Evolutionary conservation across 2,797 vertebrate genomes (phyloP), one percentile per base, ranked within the genome.

Genomic region (Notoglanidium macrostoma): DNA sequence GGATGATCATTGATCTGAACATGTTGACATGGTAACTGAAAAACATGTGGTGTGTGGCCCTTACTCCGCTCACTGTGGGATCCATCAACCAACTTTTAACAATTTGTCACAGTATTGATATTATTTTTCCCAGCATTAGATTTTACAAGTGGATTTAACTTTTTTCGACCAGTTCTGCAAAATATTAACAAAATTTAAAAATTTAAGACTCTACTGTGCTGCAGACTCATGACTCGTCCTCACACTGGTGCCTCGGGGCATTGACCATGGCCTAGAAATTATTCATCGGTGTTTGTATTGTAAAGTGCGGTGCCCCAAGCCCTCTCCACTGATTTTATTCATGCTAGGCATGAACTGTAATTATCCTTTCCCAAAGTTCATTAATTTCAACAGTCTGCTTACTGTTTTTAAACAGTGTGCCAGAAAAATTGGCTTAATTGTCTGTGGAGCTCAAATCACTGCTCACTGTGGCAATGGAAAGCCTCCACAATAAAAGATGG

Each of bases 221-320:
- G 32, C 32, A 72, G 65, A 73, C 23, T 67, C 35, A 17, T 40
- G 57, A 49, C n/a, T 78, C 67, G 46, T 65, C 6, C 32, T 55
- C 54, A 86, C 40, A 73, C 40, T 73, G 65, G 40, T 17, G 2
- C 73, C 35, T 35, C 80, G 57, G 46, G 59, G 29, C 49, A 67
- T 40, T 87, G 46, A 55, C 59, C 17, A 3, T 63, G 68, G 54
- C 23, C 40, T 63, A 35, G 26, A 65, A 77, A 23, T 7, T 63
- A 49, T 74, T 76, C 57, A 77, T 72, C 2, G 12, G 26, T 83
- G 70, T 77, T 83, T 54, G 59, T 83, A 83, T 63, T 65, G 32
- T 76, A 76, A 87, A 74, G 29, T 1, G 7, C 40, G 3, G 2
- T 46, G 54, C 44, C 44, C 44, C 40, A 70, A 84, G 29, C 63